Conservation (phyloP, 1,140 invertebrate genomes). For the Drosophila navojoa region DNA sequence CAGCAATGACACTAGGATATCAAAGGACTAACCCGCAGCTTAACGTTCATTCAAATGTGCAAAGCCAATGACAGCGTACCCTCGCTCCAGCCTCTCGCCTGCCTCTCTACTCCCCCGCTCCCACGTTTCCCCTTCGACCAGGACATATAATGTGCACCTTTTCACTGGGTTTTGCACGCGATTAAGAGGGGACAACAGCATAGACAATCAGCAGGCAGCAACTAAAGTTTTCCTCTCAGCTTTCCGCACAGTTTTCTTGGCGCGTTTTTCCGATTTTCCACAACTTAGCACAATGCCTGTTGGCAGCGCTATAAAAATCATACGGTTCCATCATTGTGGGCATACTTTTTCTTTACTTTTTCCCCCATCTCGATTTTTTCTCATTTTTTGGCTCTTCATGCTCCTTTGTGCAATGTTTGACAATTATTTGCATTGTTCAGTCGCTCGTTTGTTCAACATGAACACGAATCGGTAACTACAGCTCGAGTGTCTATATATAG, state of each 20-base stretch:
- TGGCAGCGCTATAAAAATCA: constrained; percentile 72
- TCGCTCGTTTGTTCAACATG: constrained; percentile 74
- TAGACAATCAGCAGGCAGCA: constrained; percentile 57
- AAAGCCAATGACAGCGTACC: constrained; percentile 70
- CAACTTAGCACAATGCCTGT: constrained; percentile 66
- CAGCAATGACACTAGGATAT: constrained; percentile 42
- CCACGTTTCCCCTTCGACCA: neutral
- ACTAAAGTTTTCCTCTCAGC: constrained; percentile 27
- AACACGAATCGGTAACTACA: constrained; percentile 80
- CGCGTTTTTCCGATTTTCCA: constrained; percentile 44
- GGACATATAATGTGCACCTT: constrained; percentile 49
- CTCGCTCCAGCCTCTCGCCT: neutral
- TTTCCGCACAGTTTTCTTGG: constrained; percentile 19
- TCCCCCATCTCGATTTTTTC: constrained; percentile 10
- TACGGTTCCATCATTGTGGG: constrained; percentile 53
- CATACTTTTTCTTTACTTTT: neutral
- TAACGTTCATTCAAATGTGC: constrained; percentile 77
- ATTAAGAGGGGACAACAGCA: constrained; percentile 48
- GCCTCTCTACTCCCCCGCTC: too few relatives aligned
- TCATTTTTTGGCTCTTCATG: constrained; percentile 5
- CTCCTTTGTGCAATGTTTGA: constrained; percentile 65
- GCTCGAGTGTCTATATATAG: constrained; percentile 55
- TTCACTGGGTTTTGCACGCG: constrained; percentile 29
- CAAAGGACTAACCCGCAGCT: constrained; percentile 37
- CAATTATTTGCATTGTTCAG: constrained; percentile 82